Conservation (phyloP, 35 echinoderm and acorn worm genomes). For the Antedon bifida region DNA sequence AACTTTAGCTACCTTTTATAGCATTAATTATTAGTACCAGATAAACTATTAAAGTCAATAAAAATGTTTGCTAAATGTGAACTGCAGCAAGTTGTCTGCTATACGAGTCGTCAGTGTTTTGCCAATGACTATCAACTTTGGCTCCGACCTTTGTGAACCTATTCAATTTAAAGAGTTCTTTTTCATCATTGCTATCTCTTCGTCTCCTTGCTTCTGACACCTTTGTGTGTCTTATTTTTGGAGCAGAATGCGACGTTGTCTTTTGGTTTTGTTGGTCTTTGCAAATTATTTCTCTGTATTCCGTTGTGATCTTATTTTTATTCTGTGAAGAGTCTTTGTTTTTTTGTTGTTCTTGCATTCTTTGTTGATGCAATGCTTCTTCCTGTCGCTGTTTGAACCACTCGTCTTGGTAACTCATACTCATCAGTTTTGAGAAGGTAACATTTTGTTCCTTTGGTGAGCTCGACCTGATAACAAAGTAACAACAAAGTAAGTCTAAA, state of each 20-base stretch:
- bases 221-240: neutral
- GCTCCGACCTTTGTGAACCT: neutral
- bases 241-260: neutral
- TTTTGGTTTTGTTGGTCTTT: conserved; percentile 47
- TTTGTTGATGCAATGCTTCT: conserved; percentile 36
- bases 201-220: conserved; percentile 7
- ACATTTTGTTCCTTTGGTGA: conserved; percentile 21
- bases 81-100: neutral
- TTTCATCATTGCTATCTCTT: conserved; percentile 11
- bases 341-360: conserved; percentile 5
- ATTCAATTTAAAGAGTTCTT: conserved; percentile 48
- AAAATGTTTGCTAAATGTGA: neutral
- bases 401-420: conserved; percentile 73
- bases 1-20: too few relatives aligned
- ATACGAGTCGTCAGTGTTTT: neutral
- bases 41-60: too few relatives aligned
- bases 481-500: neutral
- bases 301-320: conserved; percentile 40
- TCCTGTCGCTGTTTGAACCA: conserved; percentile 67
- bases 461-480: neutral
- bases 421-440: conserved; percentile 53
- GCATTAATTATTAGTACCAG: too few relatives aligned
- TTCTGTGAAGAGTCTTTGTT: conserved; percentile 9
- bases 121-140: neutral
- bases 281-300: conserved; percentile 54